phyloP scores from a whole-genome alignment of 2,888 invertebrate species.

The Pteria penguin region DNA sequence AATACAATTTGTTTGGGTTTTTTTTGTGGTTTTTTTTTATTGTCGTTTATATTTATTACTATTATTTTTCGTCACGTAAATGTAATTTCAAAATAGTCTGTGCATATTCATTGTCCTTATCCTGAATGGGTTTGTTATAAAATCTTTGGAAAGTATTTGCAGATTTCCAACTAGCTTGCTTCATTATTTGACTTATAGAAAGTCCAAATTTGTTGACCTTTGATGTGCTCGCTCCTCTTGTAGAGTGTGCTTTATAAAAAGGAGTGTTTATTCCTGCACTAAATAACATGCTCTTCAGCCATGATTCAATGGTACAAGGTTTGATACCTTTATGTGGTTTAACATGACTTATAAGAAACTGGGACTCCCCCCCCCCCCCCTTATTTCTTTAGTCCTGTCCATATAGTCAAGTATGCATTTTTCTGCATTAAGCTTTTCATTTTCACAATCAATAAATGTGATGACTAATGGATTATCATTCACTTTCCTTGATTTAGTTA shows the following conservation, averaged over 20 bases:
- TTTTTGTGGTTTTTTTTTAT: not conserved
- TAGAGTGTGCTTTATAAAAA: not conserved
- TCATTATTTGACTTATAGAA: not conserved
- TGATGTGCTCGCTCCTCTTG: not conserved
- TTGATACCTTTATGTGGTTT: not conserved
- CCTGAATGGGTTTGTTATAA: not conserved
- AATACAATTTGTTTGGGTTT: no score
- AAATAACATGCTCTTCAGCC: not conserved
- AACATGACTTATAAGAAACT: not conserved
- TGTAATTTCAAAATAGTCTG: not conserved
- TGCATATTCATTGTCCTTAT: not conserved
- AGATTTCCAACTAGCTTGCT: conserved; percentile 9
- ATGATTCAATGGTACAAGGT: conserved; percentile 1
- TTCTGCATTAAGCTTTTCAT: not conserved
- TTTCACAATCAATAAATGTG: not conserved
- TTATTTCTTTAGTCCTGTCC: not conserved
- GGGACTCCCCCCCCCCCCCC: not conserved
- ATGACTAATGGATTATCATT: not conserved
- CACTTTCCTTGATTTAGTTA: not conserved
- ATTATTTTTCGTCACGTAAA: no score
- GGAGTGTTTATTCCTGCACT: not conserved
- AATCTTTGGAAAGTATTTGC: not conserved
- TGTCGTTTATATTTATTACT: no score
- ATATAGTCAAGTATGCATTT: not conserved
- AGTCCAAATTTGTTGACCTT: not conserved